Base-by-base conservation (phyloP, 2,113 vertebrate species). In the Dolichallabes microphthalmus region DNA sequence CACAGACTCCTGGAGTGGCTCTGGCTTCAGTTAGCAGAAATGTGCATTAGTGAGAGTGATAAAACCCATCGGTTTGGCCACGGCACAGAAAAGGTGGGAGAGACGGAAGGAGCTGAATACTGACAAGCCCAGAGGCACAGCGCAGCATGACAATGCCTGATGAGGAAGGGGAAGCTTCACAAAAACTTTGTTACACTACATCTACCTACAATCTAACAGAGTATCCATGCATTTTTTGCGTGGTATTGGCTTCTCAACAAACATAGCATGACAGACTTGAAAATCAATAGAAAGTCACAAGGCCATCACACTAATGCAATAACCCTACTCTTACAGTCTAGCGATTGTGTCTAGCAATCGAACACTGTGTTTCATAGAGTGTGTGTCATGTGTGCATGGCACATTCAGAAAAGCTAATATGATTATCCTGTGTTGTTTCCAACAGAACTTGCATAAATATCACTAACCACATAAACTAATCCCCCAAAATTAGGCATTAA, bases 11-110 rank as follows among this genome's bases (percentile, higher is more conserved):
- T 74, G 74, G 61, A 83, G 58, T 30, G 84, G 66, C 22, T 88
- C 84, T 83, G 80, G 79, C 71, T 85, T 27, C 78, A 76, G 79
- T 85, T 80, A 74, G 64, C 74, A 88, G 74, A 85, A 83, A 88
- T 64, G 74, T 73, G 82, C 50, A 82, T 10, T 39, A 63, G 55
- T 61, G 77, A 77, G 82, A 88, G n/a, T 53, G 85, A 81, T 82
- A 66, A 84, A 84, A 88, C 71, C 50, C 55, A 86, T 71, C 19
- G 30, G 77, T 55, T 82, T 82, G 79, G 63, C 83, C 60, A 39
- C 79, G 6, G 61, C 39, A 79, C 74, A 78, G 63, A 61, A 71
- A 77, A 71, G 66, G 19, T 69, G 32, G 35, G 39, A 78, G n/a
- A 82, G 76, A 71, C 45, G 27, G 80, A 76, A 58, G 11, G 55